Conservation (phyloP, 2,113 vertebrate species). For the Gambusia holbrooki region DNA sequence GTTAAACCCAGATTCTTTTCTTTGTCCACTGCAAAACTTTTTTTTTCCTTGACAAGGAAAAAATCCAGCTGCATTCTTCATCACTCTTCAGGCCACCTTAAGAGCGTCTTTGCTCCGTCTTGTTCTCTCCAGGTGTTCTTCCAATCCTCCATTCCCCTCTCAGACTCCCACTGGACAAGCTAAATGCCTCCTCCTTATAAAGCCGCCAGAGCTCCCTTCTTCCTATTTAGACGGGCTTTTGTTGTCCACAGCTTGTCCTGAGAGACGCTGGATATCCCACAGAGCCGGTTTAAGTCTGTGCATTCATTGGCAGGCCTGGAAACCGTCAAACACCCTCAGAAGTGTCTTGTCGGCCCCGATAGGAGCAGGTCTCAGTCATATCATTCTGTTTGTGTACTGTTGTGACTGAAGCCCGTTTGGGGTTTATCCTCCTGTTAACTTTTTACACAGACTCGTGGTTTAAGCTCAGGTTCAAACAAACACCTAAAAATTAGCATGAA, state of each 20-base stretch:
- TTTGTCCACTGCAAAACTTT: constrained; percentile 7
- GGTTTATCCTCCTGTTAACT: neutral
- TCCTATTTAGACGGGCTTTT: constrained; percentile 44
- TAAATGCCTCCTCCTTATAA: constrained; percentile 40
- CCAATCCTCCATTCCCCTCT: constrained; percentile 42
- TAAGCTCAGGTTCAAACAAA: neutral
- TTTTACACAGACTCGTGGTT: neutral
- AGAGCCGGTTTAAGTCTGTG: constrained; percentile 33
- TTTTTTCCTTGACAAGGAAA: constrained; percentile 4
- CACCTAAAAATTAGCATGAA: neutral
- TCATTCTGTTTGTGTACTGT: neutral
- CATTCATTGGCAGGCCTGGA: constrained; percentile 44
- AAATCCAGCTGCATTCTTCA: constrained; percentile 1
- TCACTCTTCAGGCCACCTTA: constrained; percentile 46
- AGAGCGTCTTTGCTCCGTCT: constrained; percentile 29
- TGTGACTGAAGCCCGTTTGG: neutral
- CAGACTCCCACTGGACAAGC: constrained; percentile 48
- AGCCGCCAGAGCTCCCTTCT: constrained; percentile 36
- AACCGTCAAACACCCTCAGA: constrained; percentile 8
- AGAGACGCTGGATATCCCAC: constrained; percentile 39
- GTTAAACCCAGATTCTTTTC: constrained; percentile 21
- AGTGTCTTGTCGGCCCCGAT: constrained; percentile 12
- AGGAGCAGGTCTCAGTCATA: neutral
- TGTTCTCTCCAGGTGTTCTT: constrained; percentile 52
- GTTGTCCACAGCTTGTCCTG: constrained; percentile 44